Conservation (phyloP, 1,140 invertebrate species). For the Drosophila yakuba region DNA sequence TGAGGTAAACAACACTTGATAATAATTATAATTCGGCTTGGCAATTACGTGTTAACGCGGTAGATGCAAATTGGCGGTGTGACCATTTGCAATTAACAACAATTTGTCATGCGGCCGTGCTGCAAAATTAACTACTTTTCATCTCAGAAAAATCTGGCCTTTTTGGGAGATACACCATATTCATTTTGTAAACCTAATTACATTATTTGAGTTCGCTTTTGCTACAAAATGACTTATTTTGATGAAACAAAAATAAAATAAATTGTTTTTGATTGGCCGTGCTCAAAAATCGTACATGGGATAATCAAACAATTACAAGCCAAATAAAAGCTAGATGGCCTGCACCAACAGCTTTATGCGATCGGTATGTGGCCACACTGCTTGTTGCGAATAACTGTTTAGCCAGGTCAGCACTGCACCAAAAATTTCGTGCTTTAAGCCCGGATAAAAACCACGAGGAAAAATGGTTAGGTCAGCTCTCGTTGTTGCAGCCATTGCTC, state of each 20-base stretch:
- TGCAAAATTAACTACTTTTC: not conserved
- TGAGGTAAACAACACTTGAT: not conserved
- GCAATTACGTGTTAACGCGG: not conserved
- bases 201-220: no score
- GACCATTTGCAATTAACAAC: not conserved
- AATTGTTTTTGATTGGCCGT: no score
- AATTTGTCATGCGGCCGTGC: not conserved
- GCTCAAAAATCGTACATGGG: no score
- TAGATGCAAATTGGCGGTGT: constrained; percentile 5
- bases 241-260: no score
- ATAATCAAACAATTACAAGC: not conserved
- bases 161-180: no score
- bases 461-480: constrained; percentile 5
- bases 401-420: constrained; percentile 50
- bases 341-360: not conserved
- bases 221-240: no score
- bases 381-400: constrained; percentile 42
- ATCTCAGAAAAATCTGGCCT: not conserved
- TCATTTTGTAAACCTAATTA: no score
- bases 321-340: not conserved
- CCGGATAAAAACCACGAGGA: not conserved
- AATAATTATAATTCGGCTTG: not conserved
- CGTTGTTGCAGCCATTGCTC: constrained; percentile 8
- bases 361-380: constrained; percentile 7
- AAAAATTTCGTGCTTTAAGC: constrained; percentile 23